Evolutionary conservation across 2,113 vertebrate genomes (phyloP).

Genomic region (Cyprinodon brontotheroides): DNA sequence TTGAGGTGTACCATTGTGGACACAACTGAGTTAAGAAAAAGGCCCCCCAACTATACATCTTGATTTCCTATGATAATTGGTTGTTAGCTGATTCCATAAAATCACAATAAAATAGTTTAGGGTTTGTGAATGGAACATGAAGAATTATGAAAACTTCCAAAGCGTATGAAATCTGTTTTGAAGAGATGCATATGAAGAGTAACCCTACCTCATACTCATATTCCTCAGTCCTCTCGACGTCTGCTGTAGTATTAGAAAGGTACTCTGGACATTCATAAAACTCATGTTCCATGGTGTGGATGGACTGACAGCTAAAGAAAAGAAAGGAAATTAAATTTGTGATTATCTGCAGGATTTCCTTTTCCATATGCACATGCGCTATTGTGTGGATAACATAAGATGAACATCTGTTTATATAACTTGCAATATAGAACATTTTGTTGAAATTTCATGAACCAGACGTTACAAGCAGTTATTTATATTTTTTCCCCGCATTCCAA

Average conservation of each 20-base stretch:
- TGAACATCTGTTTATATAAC: background rate
- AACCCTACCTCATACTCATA: conserved; percentile 92
- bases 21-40: too few relatives aligned
- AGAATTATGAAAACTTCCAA: background rate
- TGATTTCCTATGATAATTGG: too few relatives aligned
- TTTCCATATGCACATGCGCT: background rate
- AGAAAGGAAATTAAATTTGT: background rate
- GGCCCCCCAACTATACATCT: too few relatives aligned
- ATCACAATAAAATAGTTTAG: background rate
- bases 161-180: too few relatives aligned
- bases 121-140: background rate
- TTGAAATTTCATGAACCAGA: background rate
- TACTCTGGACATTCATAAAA: conserved; percentile 94
- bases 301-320: conserved; percentile 89
- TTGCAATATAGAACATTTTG: too few relatives aligned
- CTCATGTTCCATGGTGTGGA: conserved; percentile 91
- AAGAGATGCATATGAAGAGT: background rate
- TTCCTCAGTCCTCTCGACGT: conserved; percentile 88
- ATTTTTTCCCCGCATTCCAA: background rate
- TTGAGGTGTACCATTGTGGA: too few relatives aligned
- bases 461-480: background rate
- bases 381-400: background rate
- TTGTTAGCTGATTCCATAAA: background rate
- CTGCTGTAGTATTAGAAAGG: conserved; percentile 85
- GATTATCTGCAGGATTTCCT: background rate